Conservation (phyloP, 1,140 invertebrate genomes). For the honey bee (Apis mellifera) region Amel_HAv3.1 CM009945.2:4562001-4562500, state of each 20-base stretch:
- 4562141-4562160: conserved; percentile 68
- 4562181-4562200: neutral
- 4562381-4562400: no score
- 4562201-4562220: neutral
- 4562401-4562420: no score
- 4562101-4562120: conserved; percentile 31
- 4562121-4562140: conserved; percentile 44
- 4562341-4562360: no score
- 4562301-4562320: no score
- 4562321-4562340: no score
- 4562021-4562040: neutral
- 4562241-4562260: no score
- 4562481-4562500: conserved; percentile 70
- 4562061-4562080: neutral
- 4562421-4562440: no score
- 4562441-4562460: neutral
- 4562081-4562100: conserved; percentile 30
- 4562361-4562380: no score
- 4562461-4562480: neutral
- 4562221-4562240: neutral
- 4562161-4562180: conserved; percentile 69
- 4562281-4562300: no score
- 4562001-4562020: neutral
- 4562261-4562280: no score
- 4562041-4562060: neutral